phyloP scores from a whole-genome alignment of 2,113 vertebrate species.

The Poicephalus meyeri region DNA sequence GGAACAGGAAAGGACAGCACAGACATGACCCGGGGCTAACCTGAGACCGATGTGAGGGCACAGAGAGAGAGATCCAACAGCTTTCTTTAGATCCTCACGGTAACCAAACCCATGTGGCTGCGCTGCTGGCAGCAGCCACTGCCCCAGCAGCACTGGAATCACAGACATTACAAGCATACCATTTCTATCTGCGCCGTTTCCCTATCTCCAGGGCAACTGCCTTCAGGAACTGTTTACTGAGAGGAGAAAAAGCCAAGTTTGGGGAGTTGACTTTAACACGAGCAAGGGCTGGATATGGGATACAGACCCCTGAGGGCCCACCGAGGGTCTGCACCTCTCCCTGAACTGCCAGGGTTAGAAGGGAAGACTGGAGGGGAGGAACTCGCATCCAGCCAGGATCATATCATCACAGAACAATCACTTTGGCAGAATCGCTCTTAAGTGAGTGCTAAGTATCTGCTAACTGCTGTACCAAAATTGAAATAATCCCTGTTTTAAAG shows the following conservation, averaged over 20 bases:
- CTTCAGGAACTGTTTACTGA: conserved; percentile 32
- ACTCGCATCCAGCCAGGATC: neutral
- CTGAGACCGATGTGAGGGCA: neutral
- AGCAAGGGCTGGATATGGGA: neutral
- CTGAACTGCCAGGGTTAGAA: neutral
- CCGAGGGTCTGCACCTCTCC: fast-evolving
- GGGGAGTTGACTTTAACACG: neutral
- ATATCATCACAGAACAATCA: neutral
- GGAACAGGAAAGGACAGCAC: neutral
- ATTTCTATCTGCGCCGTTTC: neutral
- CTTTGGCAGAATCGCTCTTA: neutral
- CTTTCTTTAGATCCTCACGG: neutral
- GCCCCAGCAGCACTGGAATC: conserved; percentile 31
- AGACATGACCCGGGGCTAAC: neutral
- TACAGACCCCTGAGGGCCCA: neutral
- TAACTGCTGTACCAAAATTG: neutral
- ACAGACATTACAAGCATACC: conserved; percentile 1
- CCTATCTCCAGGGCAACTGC: conserved; percentile 51
- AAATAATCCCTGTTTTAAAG: neutral
- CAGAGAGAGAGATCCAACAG: neutral
- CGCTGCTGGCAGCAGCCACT: neutral
- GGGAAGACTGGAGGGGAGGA: neutral
- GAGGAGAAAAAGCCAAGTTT: conserved; percentile 19
- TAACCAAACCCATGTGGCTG: fast-evolving
- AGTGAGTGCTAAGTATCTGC: conserved; percentile 16